phyloP scores from a whole-genome alignment of 1,140 invertebrate genomes.

The Aphaenogaster ashmeadi region DNA sequence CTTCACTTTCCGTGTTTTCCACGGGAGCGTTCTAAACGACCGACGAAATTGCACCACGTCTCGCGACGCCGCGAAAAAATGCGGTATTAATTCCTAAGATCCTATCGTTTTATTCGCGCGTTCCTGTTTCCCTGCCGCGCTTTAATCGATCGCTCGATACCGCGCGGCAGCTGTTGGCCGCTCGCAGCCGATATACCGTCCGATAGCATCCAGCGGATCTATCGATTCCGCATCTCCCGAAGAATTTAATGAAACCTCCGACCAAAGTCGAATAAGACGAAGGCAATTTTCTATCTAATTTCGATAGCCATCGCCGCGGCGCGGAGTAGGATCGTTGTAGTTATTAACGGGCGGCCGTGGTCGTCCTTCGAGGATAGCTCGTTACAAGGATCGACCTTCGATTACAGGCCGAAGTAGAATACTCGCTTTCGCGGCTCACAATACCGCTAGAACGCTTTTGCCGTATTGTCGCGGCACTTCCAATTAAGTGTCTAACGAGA shows the following conservation, averaged over 20 bases:
- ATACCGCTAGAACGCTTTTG: too few relatives aligned
- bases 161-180: background rate
- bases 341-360: constrained; percentile 42
- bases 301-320: constrained; percentile 56
- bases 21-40: background rate
- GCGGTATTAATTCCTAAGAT: constrained; percentile 5
- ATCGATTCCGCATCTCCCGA: constrained; percentile 55
- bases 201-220: constrained; percentile 46
- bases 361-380: constrained; percentile 49
- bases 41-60: background rate
- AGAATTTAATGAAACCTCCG: constrained; percentile 60
- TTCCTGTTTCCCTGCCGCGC: constrained; percentile 21
- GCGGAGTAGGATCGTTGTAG: constrained; percentile 44
- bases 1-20: constrained; percentile 44
- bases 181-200: constrained; percentile 20
- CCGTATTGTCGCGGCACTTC: background rate
- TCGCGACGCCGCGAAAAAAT: constrained; percentile 10
- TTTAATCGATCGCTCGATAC: constrained; percentile 45
- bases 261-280: constrained; percentile 35
- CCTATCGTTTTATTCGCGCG: constrained; percentile 16
- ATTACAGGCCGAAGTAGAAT: constrained; percentile 13
- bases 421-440: background rate
- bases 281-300: constrained; percentile 66
- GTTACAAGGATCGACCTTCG: constrained; percentile 20
- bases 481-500: background rate